phyloP scores from a whole-genome alignment of 1,140 invertebrate species.

The Cepaea nemoralis region DNA sequence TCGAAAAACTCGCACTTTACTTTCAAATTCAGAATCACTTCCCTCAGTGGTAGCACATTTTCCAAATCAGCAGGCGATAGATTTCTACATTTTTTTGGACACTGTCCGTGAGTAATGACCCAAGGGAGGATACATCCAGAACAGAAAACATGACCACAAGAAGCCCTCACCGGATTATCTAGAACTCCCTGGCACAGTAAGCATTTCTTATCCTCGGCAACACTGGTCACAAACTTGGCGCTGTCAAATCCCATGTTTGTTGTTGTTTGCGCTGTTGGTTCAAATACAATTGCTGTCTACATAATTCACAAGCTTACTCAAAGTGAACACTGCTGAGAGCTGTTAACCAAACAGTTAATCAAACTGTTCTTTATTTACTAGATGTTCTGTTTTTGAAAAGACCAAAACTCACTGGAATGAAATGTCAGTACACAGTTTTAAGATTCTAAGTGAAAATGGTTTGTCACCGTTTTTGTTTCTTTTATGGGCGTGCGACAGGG shows the following conservation, averaged over 20 bases:
- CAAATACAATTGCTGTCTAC: no score
- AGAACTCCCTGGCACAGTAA: conserved; percentile 54
- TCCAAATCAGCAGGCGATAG: conserved; percentile 51
- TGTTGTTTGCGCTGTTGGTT: no score
- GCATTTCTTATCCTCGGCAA: conserved; percentile 57
- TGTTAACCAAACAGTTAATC: no score
- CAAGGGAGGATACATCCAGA: conserved; percentile 58
- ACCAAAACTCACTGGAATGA: no score
- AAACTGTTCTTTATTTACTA: no score
- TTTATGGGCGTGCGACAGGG: no score
- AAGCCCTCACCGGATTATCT: conserved; percentile 56
- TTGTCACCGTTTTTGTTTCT: no score
- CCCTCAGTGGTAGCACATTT: conserved; percentile 50
- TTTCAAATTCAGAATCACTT: conserved; percentile 52
- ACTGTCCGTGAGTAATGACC: conserved; percentile 52
- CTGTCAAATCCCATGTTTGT: conserved; percentile 56
- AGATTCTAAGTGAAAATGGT: no score
- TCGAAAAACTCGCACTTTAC: conserved; percentile 54
- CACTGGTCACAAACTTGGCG: conserved; percentile 54
- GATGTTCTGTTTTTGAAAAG: no score
- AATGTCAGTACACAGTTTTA: no score
- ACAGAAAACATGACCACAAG: conserved; percentile 60
- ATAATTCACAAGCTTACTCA: no score
- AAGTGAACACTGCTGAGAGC: no score
- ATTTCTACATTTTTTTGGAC: conserved; percentile 50